Evolutionary conservation across 2,888 invertebrate genomes (phyloP).

Genomic region (Spodoptera littoralis): DNA sequence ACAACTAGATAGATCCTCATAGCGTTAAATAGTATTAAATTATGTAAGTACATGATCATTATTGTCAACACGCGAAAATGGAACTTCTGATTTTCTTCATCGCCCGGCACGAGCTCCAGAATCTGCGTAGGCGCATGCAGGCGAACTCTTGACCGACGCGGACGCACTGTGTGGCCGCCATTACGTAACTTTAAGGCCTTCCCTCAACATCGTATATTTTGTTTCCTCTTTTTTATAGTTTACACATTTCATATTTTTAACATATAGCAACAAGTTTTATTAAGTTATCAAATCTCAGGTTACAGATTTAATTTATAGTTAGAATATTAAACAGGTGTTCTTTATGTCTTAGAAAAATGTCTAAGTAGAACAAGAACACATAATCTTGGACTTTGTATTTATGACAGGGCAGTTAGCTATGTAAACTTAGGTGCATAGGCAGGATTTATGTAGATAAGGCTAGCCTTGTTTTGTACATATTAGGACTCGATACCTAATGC

Average conservation of each 20-base stretch:
- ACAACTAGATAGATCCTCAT: no score
- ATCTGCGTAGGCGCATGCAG: constrained; percentile 55
- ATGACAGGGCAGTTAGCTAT: no score
- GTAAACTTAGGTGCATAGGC: no score
- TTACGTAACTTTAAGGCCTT: constrained; percentile 58
- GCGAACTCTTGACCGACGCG: constrained; percentile 68
- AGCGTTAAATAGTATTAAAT: no score
- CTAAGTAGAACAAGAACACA: no score
- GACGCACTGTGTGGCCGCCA: constrained; percentile 59
- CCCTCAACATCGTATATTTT: constrained; percentile 38
- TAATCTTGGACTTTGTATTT: no score
- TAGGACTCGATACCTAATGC: no score
- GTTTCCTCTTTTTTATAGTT: constrained; percentile 35
- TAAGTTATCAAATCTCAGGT: constrained; percentile 34
- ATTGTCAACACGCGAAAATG: neutral
- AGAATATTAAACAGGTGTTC: neutral
- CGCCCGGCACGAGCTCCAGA: constrained; percentile 25
- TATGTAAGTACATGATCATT: no score
- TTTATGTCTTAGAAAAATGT: no score
- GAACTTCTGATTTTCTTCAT: constrained; percentile 14
- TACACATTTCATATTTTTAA: constrained; percentile 15
- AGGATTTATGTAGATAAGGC: no score
- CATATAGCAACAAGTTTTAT: constrained; percentile 16
- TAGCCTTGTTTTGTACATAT: no score
- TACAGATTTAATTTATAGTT: constrained; percentile 15